A percentile compares a stretch with the other conserved stretches of the same genome.
phyloP scores from a whole-genome alignment of 2,888 invertebrate genomes.

The Osmoderma eremita region DNA sequence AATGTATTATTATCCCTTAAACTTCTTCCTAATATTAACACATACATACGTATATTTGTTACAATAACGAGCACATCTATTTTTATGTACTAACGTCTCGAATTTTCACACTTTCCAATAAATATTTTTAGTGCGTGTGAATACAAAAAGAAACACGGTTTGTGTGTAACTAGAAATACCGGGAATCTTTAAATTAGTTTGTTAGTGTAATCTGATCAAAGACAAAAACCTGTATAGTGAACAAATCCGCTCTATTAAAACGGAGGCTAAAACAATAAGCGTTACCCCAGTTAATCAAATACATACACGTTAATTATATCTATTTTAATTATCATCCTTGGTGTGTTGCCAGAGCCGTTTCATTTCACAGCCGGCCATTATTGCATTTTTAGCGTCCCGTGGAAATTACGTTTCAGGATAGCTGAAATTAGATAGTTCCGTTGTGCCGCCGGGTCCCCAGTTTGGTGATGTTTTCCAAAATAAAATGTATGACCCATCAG shows the following conservation, averaged over 20 bases:
- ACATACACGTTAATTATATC: constrained; percentile 11
- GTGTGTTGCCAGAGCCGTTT: constrained; percentile 14
- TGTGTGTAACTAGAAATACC: too few species aligned
- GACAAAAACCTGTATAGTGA: not conserved
- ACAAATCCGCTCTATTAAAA: constrained; percentile 4
- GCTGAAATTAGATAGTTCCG: not conserved
- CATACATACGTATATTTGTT: too few species aligned
- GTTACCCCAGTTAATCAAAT: constrained; percentile 19
- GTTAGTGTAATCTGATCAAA: constrained; percentile 1
- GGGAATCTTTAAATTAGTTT: too few species aligned
- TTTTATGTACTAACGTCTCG: too few species aligned
- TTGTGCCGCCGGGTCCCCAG: not conserved
- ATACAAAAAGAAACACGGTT: too few species aligned
- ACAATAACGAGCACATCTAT: too few species aligned
- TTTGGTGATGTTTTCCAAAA: too few species aligned
- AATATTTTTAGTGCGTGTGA: too few species aligned
- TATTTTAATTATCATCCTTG: constrained; percentile 25
- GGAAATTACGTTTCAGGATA: not conserved
- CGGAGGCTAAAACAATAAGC: constrained; percentile 15
- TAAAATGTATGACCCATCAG: too few species aligned
- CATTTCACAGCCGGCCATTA: constrained; percentile 10
- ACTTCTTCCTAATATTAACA: too few species aligned
- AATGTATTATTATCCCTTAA: too few species aligned
- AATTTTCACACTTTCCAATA: too few species aligned
- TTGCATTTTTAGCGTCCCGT: constrained; percentile 5